These are phyloP conservation scores for Drosophila paranaensis DNA, from an alignment of 2,888 invertebrate species.

Conservation along the genomic window DNA sequence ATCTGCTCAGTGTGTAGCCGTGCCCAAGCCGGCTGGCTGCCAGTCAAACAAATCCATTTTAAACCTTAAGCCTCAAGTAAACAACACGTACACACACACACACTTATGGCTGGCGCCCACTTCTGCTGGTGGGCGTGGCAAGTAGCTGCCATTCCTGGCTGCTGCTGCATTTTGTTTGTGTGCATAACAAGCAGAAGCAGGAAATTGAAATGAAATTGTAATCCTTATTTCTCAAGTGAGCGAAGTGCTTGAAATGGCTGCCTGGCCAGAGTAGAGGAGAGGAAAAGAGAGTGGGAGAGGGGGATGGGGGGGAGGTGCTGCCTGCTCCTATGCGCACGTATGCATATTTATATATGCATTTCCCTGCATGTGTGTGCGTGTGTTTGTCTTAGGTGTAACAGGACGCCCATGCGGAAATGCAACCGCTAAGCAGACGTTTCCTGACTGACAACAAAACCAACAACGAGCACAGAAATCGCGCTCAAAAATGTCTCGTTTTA, in stretches of 20 bases:
- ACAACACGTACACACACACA: slow-evolving; percentile 62
- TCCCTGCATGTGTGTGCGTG: slow-evolving; percentile 8
- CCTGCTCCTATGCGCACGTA: slow-evolving; percentile 50
- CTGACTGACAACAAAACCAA: slow-evolving; percentile 43
- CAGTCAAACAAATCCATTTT: slow-evolving; percentile 80
- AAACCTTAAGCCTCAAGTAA: slow-evolving; percentile 77
- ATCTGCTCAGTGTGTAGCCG: slow-evolving; percentile 52
- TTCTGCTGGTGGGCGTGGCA: slow-evolving; percentile 51
- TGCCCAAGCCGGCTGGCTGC: slow-evolving; percentile 70
- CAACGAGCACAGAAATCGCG: slow-evolving; percentile 7
- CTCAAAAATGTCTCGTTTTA: not conserved
- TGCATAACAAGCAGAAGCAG: slow-evolving; percentile 63
- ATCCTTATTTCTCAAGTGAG: slow-evolving; percentile 70
- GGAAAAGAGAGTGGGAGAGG: not conserved
- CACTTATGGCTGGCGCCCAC: slow-evolving; percentile 25
- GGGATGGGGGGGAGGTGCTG: not conserved
- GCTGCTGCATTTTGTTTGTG: slow-evolving; percentile 59
- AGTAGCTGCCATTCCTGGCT: slow-evolving; percentile 53
- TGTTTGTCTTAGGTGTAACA: slow-evolving; percentile 18
- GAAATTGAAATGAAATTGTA: slow-evolving; percentile 78
- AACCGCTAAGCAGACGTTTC: slow-evolving; percentile 72
- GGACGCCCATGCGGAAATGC: slow-evolving; percentile 60
- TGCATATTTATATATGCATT: slow-evolving; percentile 60
- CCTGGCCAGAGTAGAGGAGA: not conserved
- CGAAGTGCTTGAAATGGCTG: slow-evolving; percentile 37